Conservation (phyloP, 2,797 vertebrate species). For the Acestrorhynchus altus region DNA sequence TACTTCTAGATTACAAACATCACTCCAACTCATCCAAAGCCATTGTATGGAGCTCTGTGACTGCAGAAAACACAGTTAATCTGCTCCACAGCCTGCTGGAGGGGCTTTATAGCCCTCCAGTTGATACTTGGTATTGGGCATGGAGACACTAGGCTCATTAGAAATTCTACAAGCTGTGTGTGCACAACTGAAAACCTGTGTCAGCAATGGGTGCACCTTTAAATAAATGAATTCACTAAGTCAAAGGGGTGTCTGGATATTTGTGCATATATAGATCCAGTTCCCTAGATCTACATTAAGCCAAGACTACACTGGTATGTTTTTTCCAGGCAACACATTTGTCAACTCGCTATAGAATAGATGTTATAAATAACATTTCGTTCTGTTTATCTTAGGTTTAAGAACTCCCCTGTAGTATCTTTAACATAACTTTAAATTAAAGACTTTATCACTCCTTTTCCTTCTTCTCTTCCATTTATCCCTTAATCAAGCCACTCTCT, state of each 20-base stretch:
- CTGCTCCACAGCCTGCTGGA: neutral
- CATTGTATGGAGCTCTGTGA: neutral
- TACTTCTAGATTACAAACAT: neutral
- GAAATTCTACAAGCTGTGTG: neutral
- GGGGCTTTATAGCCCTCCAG: neutral
- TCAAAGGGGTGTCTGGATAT: neutral
- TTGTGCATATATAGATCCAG: neutral
- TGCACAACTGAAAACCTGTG: neutral
- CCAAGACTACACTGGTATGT: no score
- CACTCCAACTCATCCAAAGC: neutral
- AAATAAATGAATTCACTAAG: neutral
- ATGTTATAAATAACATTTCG: neutral
- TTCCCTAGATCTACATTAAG: no score
- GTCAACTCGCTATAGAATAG: neutral
- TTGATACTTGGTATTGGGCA: no score
- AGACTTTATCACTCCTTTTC: neutral
- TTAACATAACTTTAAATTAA: no score
- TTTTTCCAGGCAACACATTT: no score
- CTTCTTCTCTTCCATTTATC: neutral
- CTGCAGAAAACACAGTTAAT: neutral
- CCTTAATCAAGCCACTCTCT: conserved; percentile 28
- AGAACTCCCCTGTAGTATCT: no score
- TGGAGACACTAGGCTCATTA: neutral
- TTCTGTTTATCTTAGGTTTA: neutral
- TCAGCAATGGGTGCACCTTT: neutral